Percentiles rank a stretch among this genome's conserved stretches.
Evolutionary conservation across 2,113 vertebrate genomes (phyloP).

Genomic region (Vidua chalybeata): DNA sequence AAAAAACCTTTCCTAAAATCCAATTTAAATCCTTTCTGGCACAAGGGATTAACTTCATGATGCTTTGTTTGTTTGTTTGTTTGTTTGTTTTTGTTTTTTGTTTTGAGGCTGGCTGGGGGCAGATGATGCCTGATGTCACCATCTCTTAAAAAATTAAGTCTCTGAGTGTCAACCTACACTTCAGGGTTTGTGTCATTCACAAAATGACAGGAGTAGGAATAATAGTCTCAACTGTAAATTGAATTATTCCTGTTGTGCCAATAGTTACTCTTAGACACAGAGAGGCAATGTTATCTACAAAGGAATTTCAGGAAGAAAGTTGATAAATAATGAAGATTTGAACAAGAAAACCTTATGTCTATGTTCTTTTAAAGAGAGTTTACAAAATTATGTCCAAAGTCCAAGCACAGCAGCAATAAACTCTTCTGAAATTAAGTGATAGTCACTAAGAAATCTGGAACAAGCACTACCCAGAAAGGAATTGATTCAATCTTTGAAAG

Average conservation of each 20-base stretch:
- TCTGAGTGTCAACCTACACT: neutral
- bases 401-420: neutral
- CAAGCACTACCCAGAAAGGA: neutral
- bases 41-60: neutral
- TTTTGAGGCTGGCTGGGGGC: neutral
- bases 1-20: neutral
- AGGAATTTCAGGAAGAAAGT: neutral
- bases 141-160: neutral
- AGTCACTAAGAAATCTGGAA: neutral
- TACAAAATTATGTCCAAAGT: neutral
- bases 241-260: neutral
- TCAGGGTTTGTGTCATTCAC: neutral
- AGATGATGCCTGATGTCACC: neutral
- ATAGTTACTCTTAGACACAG: neutral
- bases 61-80: neutral
- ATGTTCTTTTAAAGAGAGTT: neutral
- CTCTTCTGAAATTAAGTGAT: neutral
- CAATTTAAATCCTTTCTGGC: neutral
- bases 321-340: neutral
- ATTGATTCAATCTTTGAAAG: conserved; percentile 6
- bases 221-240: neutral
- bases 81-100: neutral
- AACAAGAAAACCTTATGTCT: neutral
- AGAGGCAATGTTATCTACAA: neutral
- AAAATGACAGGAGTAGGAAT: neutral